These are phyloP conservation scores for Bombus polaris DNA, from an alignment of 1,140 invertebrate genomes.

Conservation along the genomic window DNA sequence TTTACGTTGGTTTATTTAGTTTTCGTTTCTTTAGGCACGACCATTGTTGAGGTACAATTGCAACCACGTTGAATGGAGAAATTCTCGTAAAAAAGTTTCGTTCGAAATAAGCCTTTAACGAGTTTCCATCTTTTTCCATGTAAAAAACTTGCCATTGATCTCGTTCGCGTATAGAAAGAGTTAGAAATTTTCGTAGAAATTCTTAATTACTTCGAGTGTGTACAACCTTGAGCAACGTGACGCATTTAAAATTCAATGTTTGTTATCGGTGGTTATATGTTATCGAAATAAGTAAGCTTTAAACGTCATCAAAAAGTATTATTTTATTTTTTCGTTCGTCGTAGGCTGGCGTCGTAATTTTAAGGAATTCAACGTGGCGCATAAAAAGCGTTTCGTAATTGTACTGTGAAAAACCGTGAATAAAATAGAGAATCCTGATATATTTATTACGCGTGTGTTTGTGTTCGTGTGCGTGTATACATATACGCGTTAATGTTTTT, in stretches of 20 bases:
- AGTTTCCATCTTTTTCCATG: neutral
- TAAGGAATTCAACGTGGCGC: conserved; percentile 45
- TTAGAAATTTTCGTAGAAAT: conserved; percentile 39
- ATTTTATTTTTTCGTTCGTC: neutral
- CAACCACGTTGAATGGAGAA: conserved; percentile 46
- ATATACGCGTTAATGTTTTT: neutral
- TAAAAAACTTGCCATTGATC: neutral
- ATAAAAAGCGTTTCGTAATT: conserved; percentile 37
- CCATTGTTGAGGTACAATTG: conserved; percentile 47
- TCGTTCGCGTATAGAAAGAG: conserved; percentile 27
- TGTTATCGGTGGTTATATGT: neutral
- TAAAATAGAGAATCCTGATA: conserved; percentile 42
- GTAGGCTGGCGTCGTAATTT: no score
- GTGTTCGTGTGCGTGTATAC: neutral
- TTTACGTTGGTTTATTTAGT: neutral
- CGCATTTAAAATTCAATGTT: neutral
- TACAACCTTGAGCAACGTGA: neutral
- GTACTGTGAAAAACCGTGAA: conserved; percentile 33
- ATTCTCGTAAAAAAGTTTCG: neutral
- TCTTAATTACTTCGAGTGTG: conserved; percentile 31
- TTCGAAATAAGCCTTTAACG: neutral
- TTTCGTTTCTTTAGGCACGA: conserved; percentile 52
- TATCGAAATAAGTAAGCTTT: neutral
- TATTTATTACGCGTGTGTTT: conserved; percentile 3
- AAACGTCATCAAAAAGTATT: neutral